These are phyloP conservation scores for Ophion ellenae DNA, from an alignment of 2,888 invertebrate genomes.

Conservation along the genomic window DNA sequence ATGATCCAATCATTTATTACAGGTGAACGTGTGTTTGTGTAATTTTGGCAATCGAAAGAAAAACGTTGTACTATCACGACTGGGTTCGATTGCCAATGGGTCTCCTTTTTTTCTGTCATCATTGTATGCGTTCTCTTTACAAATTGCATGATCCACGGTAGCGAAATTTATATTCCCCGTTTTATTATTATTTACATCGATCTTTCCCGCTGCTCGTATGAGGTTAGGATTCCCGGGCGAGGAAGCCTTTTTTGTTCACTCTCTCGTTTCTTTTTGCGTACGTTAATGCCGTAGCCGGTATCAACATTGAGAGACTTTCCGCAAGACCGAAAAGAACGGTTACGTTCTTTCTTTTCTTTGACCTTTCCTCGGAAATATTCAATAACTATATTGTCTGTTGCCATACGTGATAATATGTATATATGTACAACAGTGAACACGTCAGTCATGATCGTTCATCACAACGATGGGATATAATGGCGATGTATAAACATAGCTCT, in stretches of 20 bases:
- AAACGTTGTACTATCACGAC: slow-evolving; percentile 60
- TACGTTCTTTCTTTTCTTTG: background rate
- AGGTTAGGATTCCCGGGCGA: slow-evolving; percentile 17
- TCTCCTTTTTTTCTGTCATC: slow-evolving; percentile 36
- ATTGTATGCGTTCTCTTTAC: slow-evolving; percentile 54
- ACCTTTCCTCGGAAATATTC: slow-evolving; percentile 39
- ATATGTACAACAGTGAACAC: slow-evolving; percentile 79
- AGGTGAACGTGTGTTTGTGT: slow-evolving; percentile 70
- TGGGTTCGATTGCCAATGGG: slow-evolving; percentile 51
- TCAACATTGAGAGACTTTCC: no score
- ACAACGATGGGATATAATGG: slow-evolving; percentile 71
- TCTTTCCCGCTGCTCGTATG: slow-evolving; percentile 33
- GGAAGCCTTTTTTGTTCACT: slow-evolving; percentile 28
- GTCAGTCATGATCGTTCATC: slow-evolving; percentile 76
- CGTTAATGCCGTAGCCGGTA: background rate
- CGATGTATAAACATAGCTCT: slow-evolving; percentile 73
- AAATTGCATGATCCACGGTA: slow-evolving; percentile 68
- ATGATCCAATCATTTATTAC: slow-evolving; percentile 79
- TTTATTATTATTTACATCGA: slow-evolving; percentile 62
- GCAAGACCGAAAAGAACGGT: no score
- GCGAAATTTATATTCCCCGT: slow-evolving; percentile 69
- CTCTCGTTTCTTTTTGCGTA: background rate
- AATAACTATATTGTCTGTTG: slow-evolving; percentile 74
- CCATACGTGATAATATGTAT: slow-evolving; percentile 65
- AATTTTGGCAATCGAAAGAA: slow-evolving; percentile 42